Base-by-base conservation (phyloP, 2,797 vertebrate species). In the Ambastaia sidthimunki region DNA sequence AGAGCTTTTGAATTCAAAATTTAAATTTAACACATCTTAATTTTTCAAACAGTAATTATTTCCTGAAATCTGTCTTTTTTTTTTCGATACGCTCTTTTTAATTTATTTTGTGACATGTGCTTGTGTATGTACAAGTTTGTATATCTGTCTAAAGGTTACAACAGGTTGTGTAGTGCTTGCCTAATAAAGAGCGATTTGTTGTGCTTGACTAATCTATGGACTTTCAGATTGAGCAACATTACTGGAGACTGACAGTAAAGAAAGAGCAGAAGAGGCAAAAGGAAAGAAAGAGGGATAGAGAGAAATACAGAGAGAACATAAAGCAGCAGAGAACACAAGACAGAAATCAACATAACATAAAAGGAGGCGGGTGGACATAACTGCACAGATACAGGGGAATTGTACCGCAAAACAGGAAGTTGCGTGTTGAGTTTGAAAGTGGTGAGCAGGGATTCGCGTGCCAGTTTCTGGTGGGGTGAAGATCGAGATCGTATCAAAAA, bases 181-280 rank as follows among this genome's bases (percentile, higher is more conserved):
- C 88, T 91, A 91, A 93, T 93, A 93, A 90, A 88, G 82, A 82
- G 44, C 67, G 75, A 78, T 73, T 76, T 83, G 80, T 84, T 85
- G 84, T 76, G 60, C 76, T 60, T 50, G 73, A 80, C 78, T 93
- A 90, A 94, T 93, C 93, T 93, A 89, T 94, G 93, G 90, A 94
- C 92, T 85, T 85, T 89, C 72, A 82, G 83, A 84, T 92, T 92
- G 89, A 91, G 89, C 88, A 92, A 92, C 77, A 83, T 60, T 21
- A 15, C 73, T 63, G 47, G 28, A 73, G 62, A 54, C 55, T 25
- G 41, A 79, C 44, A 19, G 48, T 16, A 63, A 5, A 44, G 62
- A 48, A 28, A 82, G 63, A 63, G 34, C 11, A 71, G 66, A 12
- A 34, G 23, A 68, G 65, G 78, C 41, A 37, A 62, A 81, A 71